Evolutionary conservation across 2,888 invertebrate species (phyloP), one percentile per base, ranked within the genome.

Genomic region (Opisthograptis luteolata): DNA sequence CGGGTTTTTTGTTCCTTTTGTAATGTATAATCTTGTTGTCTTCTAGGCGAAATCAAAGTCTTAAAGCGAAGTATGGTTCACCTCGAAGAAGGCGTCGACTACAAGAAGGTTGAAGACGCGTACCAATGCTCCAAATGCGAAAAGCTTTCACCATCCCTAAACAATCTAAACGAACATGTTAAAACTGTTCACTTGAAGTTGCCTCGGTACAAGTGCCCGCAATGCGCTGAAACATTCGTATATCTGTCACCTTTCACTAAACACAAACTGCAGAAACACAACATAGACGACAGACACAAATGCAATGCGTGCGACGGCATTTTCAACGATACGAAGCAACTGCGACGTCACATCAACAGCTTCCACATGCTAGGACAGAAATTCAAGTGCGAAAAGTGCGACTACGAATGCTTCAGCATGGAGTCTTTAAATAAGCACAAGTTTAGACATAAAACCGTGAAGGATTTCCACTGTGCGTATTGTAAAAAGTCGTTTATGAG

Each of bases 401-500:
- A 87, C 0, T 87, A 79, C 39, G 85, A 84, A 19, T 73, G 81
- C 0, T 85, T 80, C 24, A 81, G 79, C 25, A 65, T 72, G 20
- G 73, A 73, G 20, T 63, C 72, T 20, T 55, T 87, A 65, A 76
- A 80, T 42, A 88, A 81, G 28, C 87, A 88, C n/a, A 82, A 79
- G 48, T 76, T 79, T n/a, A 82, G 75, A 13, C 91, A 91, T 37
- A 85, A 78, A 39, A 80, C 83, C 0, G 81, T 76, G 0, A 90
- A 85, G 47, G 83, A 88, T 20, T 76, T 74, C 40, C 83, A 87
- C 12, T 91, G 91, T 47, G 70, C 65, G 43, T 86, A 77, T 42
- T 91, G 91, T 57, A 76, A 67, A 46, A 91, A 91, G 53, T 73
- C 85, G 1, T 91, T 91, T 44, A 17, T 81, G 8, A 79, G 88